Evolutionary conservation across 2,113 vertebrate species (phyloP).

Genomic region (Passer montanus): DNA sequence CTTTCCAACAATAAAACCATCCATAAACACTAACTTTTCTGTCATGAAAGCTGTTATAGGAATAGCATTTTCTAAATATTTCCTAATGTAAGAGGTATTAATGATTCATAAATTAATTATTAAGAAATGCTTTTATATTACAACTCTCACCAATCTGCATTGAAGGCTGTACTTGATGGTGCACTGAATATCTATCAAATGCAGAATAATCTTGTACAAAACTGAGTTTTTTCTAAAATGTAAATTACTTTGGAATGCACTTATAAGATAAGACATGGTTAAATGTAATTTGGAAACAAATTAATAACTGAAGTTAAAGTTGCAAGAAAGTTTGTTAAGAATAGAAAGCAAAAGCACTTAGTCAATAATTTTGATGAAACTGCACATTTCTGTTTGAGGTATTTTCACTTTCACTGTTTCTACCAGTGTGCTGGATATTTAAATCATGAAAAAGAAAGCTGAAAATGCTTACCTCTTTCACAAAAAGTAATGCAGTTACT

Average conservation of each 20-base stretch:
- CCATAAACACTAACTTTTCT: not conserved
- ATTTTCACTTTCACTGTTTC: not conserved
- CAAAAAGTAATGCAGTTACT: not conserved
- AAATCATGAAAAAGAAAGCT: not conserved
- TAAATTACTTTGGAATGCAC: not conserved
- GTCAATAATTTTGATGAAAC: not conserved
- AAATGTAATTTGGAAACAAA: not conserved
- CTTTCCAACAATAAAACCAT: not conserved
- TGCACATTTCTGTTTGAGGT: not conserved
- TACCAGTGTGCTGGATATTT: not conserved
- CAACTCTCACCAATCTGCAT: not conserved
- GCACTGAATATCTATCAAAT: not conserved
- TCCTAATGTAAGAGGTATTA: not conserved
- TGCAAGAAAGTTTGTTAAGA: not conserved
- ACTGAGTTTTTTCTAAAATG: not conserved
- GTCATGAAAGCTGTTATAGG: not conserved
- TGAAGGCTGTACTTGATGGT: not conserved
- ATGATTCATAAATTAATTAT: slow-evolving; percentile 48
- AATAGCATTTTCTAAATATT: slow-evolving; percentile 13
- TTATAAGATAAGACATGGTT: not conserved
- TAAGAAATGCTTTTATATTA: slow-evolving; percentile 3
- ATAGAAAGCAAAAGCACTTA: not conserved
- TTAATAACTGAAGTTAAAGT: not conserved
- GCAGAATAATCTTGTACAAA: not conserved
- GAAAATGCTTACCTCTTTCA: not conserved